Evolutionary conservation across 1,140 invertebrate genomes (phyloP), one percentile per base, ranked within the genome.

Genomic region (Cydia amplana): DNA sequence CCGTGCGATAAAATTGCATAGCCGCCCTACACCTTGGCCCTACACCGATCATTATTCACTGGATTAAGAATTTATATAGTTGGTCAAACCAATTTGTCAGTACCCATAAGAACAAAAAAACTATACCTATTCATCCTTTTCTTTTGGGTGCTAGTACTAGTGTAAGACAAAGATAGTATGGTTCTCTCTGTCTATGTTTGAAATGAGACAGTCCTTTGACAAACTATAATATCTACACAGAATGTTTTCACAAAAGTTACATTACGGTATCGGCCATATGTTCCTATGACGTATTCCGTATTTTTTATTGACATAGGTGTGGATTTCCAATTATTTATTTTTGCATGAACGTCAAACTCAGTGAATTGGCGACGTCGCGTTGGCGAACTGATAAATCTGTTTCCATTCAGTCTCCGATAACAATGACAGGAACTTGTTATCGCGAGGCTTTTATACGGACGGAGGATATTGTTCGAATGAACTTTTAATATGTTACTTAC

Each of bases 341-440:
- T 70, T 7, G 65, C 18, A 16, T 9, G 65, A 18, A 70, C 65
- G 65, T 70, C 65, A n/a, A n/a, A n/a, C n/a, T n/a, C n/a, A 70
- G 65, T 36, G 28, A 70, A 36, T 70, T 43, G 20, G 65, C 65
- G 32, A 70, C 23, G 36, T 65, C 65, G 32, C 65, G 65, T 23
- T 36, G 65, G 25, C 32, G 28, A 10, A 40, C 65, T 36, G 65
- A 36, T 70, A 70, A 70, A 70, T 40, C 65, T 18, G 65, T 70
- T 70, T 70, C 65, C 65, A 70, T 70, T 70, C 65, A 43, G 65
- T 25, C 65, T 32, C 14, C 25, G 65, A 70, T 70, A 70, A 70
- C 65, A 70, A 70, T 70, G 65, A 70, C 65, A 70, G 65, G 65
- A 70, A 70, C 65, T 70, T 36, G 65, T 70, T 70, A 70, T 70